Evolutionary conservation across 2,888 invertebrate species (phyloP), one percentile per base, ranked within the genome.

Genomic region (Zonitis immaculata): DNA sequence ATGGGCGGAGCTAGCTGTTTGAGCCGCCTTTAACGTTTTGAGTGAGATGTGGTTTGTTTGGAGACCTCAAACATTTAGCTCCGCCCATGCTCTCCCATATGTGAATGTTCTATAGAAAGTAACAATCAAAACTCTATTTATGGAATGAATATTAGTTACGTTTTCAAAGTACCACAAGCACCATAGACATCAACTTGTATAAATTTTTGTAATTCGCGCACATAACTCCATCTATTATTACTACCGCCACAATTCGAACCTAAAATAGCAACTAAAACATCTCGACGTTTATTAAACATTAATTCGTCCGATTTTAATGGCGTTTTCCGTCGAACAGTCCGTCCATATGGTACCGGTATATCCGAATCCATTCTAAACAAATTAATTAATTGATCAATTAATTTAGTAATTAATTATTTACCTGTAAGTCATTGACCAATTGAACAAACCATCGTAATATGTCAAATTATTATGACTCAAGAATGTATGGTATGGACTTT

Each of bases 381-480:
- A 8, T n/a, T n/a, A n/a, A n/a, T n/a, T n/a, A n/a, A n/a, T n/a
- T n/a, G n/a, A 14, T 8, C 6, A 42, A 51, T 14, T 4, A 45
- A n/a, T n/a, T n/a, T n/a, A n/a, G n/a, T 18, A 22, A 2, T 30
- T 12, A 25, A 20, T 30, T 16, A 51, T 44, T 60, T 69, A 86
- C 82, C 81, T 78, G 67, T 83, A 86, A 1, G 81, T 81, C 85
- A 86, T 85, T 0, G 86, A 84, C 86, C 86, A 86, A 67, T 86
- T 86, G 64, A 86, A 90, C n/a, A 84, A 57, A 11, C 81, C 79
- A 55, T 83, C 78, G 60, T 82, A 80, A 25, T 78, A 70, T 1
- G 68, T 64, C 2, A 78, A 64, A 1, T 76, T 74, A 32, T 67
- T 53, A 48, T 66, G 66, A 0, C 76, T 63, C 0, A 80, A 65